phyloP scores from a whole-genome alignment of 2,888 invertebrate species.

The Microplitis manilae region DNA sequence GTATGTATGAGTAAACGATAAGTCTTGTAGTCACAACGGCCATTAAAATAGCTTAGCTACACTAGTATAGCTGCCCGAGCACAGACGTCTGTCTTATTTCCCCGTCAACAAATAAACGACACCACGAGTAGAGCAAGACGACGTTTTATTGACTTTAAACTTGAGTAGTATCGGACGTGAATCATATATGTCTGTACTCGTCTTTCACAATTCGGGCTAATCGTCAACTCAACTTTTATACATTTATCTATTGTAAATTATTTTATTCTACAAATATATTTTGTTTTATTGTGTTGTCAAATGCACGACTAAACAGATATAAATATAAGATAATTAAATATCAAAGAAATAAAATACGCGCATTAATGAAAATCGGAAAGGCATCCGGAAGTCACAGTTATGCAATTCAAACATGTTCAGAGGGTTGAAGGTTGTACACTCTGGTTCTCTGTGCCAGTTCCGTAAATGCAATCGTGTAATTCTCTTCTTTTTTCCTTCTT shows the following conservation, averaged over 20 bases:
- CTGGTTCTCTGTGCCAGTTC: constrained; percentile 45
- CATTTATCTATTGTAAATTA: background rate
- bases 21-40: constrained; percentile 44
- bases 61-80: background rate
- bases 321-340: no score
- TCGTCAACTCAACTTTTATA: background rate
- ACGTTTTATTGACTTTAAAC: constrained; percentile 38
- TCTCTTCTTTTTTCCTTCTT: constrained; percentile 45
- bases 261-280: background rate
- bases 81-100: constrained; percentile 39
- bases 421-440: constrained; percentile 50
- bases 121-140: constrained; percentile 22
- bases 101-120: background rate
- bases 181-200: constrained; percentile 16
- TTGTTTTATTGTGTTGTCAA: no score
- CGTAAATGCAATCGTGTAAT: constrained; percentile 47
- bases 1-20: constrained; percentile 51
- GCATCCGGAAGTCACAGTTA: constrained; percentile 44
- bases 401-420: constrained; percentile 41
- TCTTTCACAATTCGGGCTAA: constrained; percentile 10
- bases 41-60: constrained; percentile 47
- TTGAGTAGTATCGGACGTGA: constrained; percentile 30
- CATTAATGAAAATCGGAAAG: constrained; percentile 23
- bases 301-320: no score
- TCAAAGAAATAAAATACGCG: background rate